phyloP scores from a whole-genome alignment of 1,140 invertebrate species.

The Conus betulinus region DNA sequence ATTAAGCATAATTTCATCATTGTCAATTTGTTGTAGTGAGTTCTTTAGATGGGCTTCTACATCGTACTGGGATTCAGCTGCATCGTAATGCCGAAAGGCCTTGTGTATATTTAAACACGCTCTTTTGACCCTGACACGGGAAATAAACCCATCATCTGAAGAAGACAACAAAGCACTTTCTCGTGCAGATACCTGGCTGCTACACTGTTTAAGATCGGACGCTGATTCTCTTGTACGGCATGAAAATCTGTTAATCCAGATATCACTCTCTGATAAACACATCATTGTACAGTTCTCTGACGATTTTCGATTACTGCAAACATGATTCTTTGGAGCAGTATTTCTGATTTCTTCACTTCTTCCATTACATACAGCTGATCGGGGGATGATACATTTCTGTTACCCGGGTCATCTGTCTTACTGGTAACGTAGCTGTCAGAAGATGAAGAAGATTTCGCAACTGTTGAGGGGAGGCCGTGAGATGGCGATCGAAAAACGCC shows the following conservation, averaged over 20 bases:
- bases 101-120: not conserved
- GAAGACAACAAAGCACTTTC: not conserved
- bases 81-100: not conserved
- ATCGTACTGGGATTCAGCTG: not conserved
- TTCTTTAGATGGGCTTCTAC: not conserved
- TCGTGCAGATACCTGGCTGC: not conserved
- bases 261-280: not conserved
- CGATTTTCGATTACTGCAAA: not conserved
- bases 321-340: not conserved
- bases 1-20: not conserved
- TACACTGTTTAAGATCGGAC: not conserved
- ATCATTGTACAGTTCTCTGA: not conserved
- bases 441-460: not conserved
- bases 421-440: not conserved
- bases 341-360: not conserved
- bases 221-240: not conserved
- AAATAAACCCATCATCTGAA: not conserved
- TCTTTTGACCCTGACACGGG: not conserved
- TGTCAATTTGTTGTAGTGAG: not conserved
- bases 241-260: too few relatives aligned
- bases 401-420: not conserved
- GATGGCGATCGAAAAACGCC: not conserved
- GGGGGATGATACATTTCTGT: too few relatives aligned
- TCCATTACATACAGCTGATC: not conserved
- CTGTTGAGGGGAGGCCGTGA: not conserved